A percentile compares a stretch with the other conserved stretches of the same genome.
phyloP scores from a whole-genome alignment of 1,140 invertebrate genomes.

The Lasioglossum albipes region DNA sequence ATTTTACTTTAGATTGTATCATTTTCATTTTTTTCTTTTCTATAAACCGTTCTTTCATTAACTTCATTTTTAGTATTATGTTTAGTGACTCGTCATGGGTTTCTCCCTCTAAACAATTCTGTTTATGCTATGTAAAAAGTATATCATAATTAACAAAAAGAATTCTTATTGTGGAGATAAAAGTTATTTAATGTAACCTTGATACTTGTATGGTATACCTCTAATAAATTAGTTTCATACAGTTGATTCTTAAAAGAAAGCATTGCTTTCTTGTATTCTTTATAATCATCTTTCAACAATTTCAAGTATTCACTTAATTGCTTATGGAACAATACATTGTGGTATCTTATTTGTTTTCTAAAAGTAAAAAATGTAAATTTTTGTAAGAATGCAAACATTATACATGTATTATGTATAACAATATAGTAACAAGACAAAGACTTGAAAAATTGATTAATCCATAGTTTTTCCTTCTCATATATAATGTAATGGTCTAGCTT shows the following conservation, averaged over 20 bases:
- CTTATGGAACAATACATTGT: constrained; percentile 45
- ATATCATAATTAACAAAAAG: background rate
- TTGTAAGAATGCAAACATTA: background rate
- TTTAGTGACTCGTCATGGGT: background rate
- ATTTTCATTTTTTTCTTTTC: constrained; percentile 19
- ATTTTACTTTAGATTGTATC: constrained; percentile 34
- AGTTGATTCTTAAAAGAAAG: constrained; percentile 7
- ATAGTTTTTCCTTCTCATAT: constrained; percentile 38
- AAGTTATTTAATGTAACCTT: background rate
- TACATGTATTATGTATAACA: constrained; percentile 1
- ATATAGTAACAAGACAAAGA: too few relatives aligned
- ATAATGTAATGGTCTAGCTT: constrained; percentile 52
- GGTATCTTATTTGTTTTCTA: constrained; percentile 46
- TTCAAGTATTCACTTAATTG: constrained; percentile 33
- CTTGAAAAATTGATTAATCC: constrained; percentile 50
- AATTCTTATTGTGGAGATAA: background rate
- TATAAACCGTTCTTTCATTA: background rate
- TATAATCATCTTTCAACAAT: constrained; percentile 11
- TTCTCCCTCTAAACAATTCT: background rate
- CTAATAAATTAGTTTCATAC: constrained; percentile 1
- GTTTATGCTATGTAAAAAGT: background rate
- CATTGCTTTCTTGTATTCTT: constrained; percentile 5
- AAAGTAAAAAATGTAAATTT: constrained; percentile 16
- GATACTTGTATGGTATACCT: background rate
- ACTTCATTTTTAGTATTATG: constrained; percentile 8